Evolutionary conservation across 2,797 vertebrate genomes (phyloP).

Genomic region (Euphonia xanthogaster): DNA sequence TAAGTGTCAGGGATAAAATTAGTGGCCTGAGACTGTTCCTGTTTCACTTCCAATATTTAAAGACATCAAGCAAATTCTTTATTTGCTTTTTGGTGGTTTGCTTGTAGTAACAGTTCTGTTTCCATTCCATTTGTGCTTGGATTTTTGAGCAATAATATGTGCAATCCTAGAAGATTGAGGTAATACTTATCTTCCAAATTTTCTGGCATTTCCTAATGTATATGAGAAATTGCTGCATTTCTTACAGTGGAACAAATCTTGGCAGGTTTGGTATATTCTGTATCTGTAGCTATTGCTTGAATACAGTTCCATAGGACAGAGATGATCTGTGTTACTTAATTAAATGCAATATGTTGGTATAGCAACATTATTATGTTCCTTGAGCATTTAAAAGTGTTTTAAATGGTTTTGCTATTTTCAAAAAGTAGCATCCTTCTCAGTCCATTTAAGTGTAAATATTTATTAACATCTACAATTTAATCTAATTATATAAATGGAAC

Average conservation of each 20-base stretch:
- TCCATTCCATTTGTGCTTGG: not conserved
- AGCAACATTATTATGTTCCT: not conserved
- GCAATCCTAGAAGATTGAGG: not conserved
- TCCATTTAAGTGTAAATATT: not conserved
- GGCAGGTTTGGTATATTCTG: not conserved
- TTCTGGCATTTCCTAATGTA: not conserved
- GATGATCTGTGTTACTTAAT: not conserved
- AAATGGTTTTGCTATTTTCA: not conserved
- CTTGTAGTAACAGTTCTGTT: not conserved
- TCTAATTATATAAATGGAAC: constrained; percentile 12
- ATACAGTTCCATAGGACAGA: not conserved
- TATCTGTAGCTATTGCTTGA: not conserved
- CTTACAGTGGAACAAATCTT: not conserved
- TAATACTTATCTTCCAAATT: not conserved
- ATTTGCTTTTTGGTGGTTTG: not conserved
- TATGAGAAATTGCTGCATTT: not conserved
- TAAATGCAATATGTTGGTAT: not conserved
- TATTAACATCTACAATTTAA: not conserved
- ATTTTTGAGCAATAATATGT: not conserved
- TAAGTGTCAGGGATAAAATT: not conserved
- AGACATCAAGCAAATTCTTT: not conserved
- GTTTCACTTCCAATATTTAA: not conserved
- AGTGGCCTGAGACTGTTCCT: not conserved
- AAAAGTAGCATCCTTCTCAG: not conserved
- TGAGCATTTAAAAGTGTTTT: not conserved